A percentile compares a stretch with the other conserved stretches of the same genome.
Evolutionary conservation across 1,140 invertebrate species (phyloP).

Genomic region (Sesamia nonagrioides): DNA sequence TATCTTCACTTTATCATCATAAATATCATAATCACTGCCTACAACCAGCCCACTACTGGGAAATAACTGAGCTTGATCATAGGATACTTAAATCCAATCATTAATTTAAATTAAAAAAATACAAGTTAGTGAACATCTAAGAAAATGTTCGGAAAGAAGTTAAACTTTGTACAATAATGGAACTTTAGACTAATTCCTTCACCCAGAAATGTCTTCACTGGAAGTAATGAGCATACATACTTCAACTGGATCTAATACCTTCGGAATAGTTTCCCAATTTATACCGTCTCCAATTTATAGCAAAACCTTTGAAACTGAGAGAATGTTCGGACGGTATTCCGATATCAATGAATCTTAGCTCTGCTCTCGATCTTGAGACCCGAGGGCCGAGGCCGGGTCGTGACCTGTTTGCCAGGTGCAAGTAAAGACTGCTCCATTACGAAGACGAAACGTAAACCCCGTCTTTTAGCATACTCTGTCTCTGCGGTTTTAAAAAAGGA

Average conservation of each 20-base stretch:
- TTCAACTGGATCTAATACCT: slow-evolving; percentile 24
- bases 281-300: slow-evolving; percentile 53
- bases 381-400: slow-evolving; percentile 53
- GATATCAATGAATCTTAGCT: slow-evolving; percentile 60
- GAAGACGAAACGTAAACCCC: slow-evolving; percentile 13
- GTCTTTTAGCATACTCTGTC: slow-evolving; percentile 15
- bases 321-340: slow-evolving; percentile 55
- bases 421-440: slow-evolving; percentile 40
- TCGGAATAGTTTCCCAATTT: slow-evolving; percentile 32
- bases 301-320: slow-evolving; percentile 52
- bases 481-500: slow-evolving; percentile 6
- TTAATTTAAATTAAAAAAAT: too few species aligned
- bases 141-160: too few species aligned
- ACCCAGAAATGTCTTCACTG: slow-evolving; percentile 3
- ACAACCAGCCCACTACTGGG: too few species aligned
- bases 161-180: neutral
- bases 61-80: too few species aligned
- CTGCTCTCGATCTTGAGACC: slow-evolving; percentile 55
- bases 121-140: too few species aligned
- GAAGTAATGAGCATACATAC: slow-evolving; percentile 34
- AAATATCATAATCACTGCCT: too few species aligned
- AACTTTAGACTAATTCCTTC: neutral
- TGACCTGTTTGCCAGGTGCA: slow-evolving; percentile 61
- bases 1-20: too few species aligned
- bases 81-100: too few species aligned